Percentiles rank a stretch among this genome's conserved stretches.
phyloP scores from a whole-genome alignment of 2,888 invertebrate species.

The Rhingia campestris region DNA sequence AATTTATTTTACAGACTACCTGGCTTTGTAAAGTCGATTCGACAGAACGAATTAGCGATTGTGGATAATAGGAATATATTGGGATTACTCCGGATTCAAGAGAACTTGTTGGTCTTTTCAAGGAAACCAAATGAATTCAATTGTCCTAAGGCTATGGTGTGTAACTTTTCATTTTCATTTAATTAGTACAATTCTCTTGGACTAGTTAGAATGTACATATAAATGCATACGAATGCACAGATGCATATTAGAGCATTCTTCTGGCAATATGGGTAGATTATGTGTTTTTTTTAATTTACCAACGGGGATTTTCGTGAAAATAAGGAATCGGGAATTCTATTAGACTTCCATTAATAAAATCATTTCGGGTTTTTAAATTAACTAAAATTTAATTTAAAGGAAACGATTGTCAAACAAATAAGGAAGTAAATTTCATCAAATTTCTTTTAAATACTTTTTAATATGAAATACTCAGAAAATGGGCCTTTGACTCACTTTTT shows the following conservation, averaged over 20 bases:
- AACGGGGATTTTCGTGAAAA: no score
- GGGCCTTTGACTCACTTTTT: no score
- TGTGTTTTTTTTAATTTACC: no score
- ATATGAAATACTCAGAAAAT: no score
- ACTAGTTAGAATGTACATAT: neutral
- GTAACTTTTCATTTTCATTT: conserved; percentile 3
- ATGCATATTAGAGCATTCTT: neutral
- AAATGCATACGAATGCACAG: neutral
- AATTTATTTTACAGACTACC: neutral
- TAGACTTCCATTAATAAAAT: no score
- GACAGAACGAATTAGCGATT: neutral
- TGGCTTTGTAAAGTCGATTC: neutral
- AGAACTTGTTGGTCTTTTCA: neutral
- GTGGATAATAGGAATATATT: neutral
- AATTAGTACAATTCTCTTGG: neutral
- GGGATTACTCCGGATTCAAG: neutral
- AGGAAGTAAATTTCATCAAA: no score
- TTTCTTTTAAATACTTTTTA: no score
- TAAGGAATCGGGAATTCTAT: no score
- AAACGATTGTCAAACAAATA: no score
- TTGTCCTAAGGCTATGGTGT: neutral
- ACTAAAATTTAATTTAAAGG: no score
- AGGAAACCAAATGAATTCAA: conserved; percentile 1
- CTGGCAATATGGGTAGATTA: no score
- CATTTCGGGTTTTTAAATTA: no score